Evolutionary conservation across 2,113 vertebrate genomes (phyloP).

Genomic region (Mungos mungo): DNA sequence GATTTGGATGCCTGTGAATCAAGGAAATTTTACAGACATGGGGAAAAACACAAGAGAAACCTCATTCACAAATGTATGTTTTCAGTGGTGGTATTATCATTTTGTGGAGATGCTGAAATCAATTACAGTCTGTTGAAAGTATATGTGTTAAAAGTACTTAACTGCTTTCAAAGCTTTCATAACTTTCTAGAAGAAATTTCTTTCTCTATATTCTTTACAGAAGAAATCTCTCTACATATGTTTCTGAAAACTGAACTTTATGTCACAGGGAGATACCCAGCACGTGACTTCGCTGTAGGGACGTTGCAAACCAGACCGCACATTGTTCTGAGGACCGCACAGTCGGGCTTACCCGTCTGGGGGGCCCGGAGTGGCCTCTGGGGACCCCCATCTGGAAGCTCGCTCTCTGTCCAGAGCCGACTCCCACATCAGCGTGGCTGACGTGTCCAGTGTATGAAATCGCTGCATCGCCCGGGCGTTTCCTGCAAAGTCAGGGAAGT

Average conservation of each 20-base stretch:
- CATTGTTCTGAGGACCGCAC: not conserved
- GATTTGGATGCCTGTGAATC: not conserved
- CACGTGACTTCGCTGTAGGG: not conserved
- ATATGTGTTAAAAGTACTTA: not conserved
- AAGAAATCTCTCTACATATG: no score
- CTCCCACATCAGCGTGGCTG: not conserved
- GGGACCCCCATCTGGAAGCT: not conserved
- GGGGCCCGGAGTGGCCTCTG: accelerated
- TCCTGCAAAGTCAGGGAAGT: not conserved
- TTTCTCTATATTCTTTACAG: not conserved
- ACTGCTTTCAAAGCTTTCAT: not conserved
- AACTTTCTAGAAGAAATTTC: not conserved
- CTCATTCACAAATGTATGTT: not conserved
- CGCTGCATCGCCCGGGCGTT: not conserved
- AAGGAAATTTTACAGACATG: not conserved
- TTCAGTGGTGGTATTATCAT: not conserved
- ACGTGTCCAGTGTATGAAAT: not conserved
- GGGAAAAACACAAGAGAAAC: not conserved
- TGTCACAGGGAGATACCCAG: not conserved
- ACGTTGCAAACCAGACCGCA: not conserved
- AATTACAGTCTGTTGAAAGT: not conserved
- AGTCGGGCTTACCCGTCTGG: not conserved
- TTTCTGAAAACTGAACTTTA: not conserved
- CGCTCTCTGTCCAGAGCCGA: not conserved
- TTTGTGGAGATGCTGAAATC: not conserved